Conservation (phyloP, 2,113 vertebrate genomes). For the Pelodiscus sinensis region DNA sequence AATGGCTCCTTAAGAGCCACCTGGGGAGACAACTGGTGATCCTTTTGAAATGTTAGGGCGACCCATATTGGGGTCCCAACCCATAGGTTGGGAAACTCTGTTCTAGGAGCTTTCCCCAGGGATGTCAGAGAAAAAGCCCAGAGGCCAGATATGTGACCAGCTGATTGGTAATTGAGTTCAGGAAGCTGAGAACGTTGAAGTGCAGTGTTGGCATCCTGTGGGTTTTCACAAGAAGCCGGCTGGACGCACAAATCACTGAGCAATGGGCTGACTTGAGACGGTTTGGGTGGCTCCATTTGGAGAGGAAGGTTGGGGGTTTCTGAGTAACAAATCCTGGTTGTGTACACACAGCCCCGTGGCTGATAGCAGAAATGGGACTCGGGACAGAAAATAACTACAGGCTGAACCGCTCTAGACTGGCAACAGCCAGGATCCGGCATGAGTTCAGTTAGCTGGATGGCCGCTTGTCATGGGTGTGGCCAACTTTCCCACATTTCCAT, state of each 20-base stretch:
- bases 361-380: not conserved
- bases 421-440: too few relatives aligned
- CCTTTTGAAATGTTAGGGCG: too few relatives aligned
- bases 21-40: too few relatives aligned
- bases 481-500: too few relatives aligned
- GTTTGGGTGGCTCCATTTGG: conserved; percentile 11
- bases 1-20: too few relatives aligned
- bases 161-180: conserved; percentile 14
- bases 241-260: conserved; percentile 53
- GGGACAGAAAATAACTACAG: not conserved
- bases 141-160: conserved; percentile 28
- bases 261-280: conserved; percentile 50
- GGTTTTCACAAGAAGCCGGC: conserved; percentile 16
- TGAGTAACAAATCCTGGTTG: conserved; percentile 6
- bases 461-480: too few relatives aligned
- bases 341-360: not conserved
- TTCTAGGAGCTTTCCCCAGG: conserved; percentile 30
- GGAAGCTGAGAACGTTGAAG: conserved; percentile 45
- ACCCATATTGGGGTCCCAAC: too few relatives aligned
- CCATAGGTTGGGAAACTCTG: not conserved
- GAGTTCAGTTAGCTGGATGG: too few relatives aligned
- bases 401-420: too few relatives aligned
- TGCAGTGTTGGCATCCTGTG: conserved; percentile 24
- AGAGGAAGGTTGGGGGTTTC: conserved; percentile 12
- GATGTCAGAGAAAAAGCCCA: not conserved